Conservation (phyloP, 1,140 invertebrate species). For the Octopus sinensis region DNA sequence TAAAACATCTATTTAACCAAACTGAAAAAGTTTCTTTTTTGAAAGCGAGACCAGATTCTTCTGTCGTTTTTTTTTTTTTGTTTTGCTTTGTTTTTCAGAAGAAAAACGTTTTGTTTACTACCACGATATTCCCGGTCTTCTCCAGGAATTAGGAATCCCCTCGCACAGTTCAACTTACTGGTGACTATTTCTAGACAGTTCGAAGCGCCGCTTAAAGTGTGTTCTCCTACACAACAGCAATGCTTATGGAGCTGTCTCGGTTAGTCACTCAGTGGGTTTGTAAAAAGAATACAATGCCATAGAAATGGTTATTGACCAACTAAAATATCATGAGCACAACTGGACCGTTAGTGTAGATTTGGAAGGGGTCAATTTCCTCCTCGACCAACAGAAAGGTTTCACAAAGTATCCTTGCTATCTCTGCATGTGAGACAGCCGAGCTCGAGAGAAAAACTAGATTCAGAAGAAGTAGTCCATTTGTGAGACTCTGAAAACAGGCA, state of each 20-base stretch:
- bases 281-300: constrained; percentile 1
- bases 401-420: constrained; percentile 4
- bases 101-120: constrained; percentile 6
- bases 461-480: neutral
- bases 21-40: constrained; percentile 4
- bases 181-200: constrained; percentile 7
- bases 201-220: neutral
- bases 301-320: constrained; percentile 4
- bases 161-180: neutral
- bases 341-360: constrained; percentile 4
- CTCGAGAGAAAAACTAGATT: constrained; percentile 4
- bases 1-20: constrained; percentile 5
- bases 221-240: constrained; percentile 7
- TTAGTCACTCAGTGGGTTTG: constrained; percentile 4
- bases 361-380: neutral
- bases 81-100: neutral
- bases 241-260: constrained; percentile 7
- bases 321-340: constrained; percentile 5
- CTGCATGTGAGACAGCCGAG: constrained; percentile 6
- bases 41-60: constrained; percentile 7
- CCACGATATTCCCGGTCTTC: constrained; percentile 4
- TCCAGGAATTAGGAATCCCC: neutral
- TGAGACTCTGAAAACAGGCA: constrained; percentile 7
- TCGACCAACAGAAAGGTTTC: neutral
- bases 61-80: neutral